Evolutionary conservation across 2,797 vertebrate species (phyloP), one percentile per base, ranked within the genome.

Genomic region (Oryzias sinensis): DNA sequence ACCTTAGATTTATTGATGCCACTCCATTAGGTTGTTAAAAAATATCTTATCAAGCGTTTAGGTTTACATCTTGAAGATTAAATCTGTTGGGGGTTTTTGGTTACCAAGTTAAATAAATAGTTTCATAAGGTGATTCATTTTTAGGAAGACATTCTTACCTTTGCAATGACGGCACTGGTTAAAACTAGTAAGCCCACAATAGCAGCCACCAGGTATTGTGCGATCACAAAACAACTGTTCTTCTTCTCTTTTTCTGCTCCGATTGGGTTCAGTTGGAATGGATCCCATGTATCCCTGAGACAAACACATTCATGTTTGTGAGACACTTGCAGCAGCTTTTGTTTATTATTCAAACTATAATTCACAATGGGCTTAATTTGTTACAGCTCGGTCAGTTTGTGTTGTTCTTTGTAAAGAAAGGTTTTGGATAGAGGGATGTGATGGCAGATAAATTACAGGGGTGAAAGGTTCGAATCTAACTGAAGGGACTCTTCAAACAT

Each of bases 251-350:
- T 92, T 82, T 93, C 91, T 3, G 92, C 69, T 56, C 91, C 91
- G 4, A 89, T 44, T 0, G 91, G 90, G 59, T 92, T 92, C 59
- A 93, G 59, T 65, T 91, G 89, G 76, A 93, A 93, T 1, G 92
- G 91, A 77, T 93, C 92, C 92, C 92, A 93, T 25, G 91, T 92
- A 53, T 92, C 90, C 53, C 92, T 92, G 76, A 54, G n/a, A 72
- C 48, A 65, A 5, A 65, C 29, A 72, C 40, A 69, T 11, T 48
- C 1, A 29, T 15, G 24, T 7, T n/a, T 56, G 14, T 4, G 5
- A 20, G 25, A 44, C 42, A 41, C 14, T 6, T 6, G 27, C 6
- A 27, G 27, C 33, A 13, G 2, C 20, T 44, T 49, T 41, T 58
- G 13, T 43, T 43, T 43, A 14, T 43, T 43, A 15, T 43, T 44